Percentiles rank a stretch among this genome's conserved stretches.
Conservation (phyloP, 2,888 invertebrate genomes). For the Pomacea canaliculata region DNA sequence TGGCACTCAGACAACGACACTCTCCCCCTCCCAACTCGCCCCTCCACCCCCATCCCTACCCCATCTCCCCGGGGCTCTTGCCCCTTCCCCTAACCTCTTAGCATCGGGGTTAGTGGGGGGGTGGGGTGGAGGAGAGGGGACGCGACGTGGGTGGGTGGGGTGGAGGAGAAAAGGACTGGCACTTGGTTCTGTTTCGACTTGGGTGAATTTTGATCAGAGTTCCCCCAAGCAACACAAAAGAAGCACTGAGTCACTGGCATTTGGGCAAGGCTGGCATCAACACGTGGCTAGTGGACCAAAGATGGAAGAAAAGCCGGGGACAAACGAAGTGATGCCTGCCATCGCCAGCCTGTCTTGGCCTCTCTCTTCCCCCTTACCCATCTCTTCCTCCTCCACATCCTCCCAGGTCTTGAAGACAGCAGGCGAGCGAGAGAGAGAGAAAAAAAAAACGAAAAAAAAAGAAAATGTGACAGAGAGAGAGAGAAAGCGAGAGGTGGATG, state of each 20-base stretch:
- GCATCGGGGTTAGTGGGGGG: not conserved
- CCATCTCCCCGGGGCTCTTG: not conserved
- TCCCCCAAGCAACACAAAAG: slow-evolving; percentile 2
- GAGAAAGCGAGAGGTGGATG: slow-evolving; percentile 1
- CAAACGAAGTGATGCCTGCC: not conserved
- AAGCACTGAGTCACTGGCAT: slow-evolving; percentile 13
- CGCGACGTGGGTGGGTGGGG: not conserved
- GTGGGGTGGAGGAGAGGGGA: not conserved
- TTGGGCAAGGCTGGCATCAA: not conserved
- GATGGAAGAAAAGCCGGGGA: slow-evolving; percentile 3
- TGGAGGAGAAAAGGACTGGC: not conserved
- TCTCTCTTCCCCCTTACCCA: not conserved
- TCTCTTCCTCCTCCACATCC: not conserved
- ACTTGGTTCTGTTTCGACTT: slow-evolving; percentile 8
- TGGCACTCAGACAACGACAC: not conserved
- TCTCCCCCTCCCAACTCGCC: not conserved
- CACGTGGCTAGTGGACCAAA: slow-evolving; percentile 1
- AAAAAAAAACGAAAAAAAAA: not conserved
- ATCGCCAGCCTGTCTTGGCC: not conserved
- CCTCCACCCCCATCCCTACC: not conserved
- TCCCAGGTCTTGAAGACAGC: not conserved
- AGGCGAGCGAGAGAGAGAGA: not conserved
- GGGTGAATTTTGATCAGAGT: slow-evolving; percentile 3
- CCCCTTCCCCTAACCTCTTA: no score
- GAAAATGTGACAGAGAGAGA: not conserved